These are phyloP conservation scores for Eupsilia transversa DNA, from an alignment of 2,888 invertebrate species.

Conservation along the genomic window DNA sequence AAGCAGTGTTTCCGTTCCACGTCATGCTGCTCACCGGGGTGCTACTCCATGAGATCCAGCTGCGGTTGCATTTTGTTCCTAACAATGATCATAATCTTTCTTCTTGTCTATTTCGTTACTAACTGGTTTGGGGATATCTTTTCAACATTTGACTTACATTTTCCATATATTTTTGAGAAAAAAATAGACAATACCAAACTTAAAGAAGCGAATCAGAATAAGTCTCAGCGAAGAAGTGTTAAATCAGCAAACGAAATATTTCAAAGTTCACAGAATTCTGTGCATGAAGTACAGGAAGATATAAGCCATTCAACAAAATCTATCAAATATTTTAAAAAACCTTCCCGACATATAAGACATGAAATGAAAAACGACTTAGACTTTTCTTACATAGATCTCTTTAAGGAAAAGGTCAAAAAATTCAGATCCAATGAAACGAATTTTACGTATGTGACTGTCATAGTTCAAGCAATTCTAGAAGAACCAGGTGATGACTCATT, in stretches of 20 bases:
- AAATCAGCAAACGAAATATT: not conserved
- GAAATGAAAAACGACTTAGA: slow-evolving; percentile 39
- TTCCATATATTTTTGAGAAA: slow-evolving; percentile 61
- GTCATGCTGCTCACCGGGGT: slow-evolving; percentile 27
- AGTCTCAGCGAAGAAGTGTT: not conserved
- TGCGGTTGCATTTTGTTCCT: slow-evolving; percentile 62
- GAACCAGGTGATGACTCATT: slow-evolving; percentile 1
- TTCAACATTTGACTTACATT: slow-evolving; percentile 51
- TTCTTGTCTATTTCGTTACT: slow-evolving; percentile 65
- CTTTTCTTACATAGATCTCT: slow-evolving; percentile 15
- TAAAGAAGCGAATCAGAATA: not conserved
- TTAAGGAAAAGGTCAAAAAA: slow-evolving; percentile 13
- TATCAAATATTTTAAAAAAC: not conserved
- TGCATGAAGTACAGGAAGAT: not conserved
- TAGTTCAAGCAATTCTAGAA: slow-evolving; percentile 22
- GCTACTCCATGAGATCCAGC: slow-evolving; percentile 35
- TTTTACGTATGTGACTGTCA: slow-evolving; percentile 12
- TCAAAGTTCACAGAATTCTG: not conserved
- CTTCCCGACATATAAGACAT: not conserved
- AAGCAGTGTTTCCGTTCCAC: slow-evolving; percentile 62
- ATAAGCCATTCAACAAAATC: not conserved
- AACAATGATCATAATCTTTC: slow-evolving; percentile 55
- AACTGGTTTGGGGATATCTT: slow-evolving; percentile 68
- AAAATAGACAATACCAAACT: not conserved
- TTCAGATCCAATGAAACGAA: not conserved